phyloP scores from a whole-genome alignment of 2,113 vertebrate species.

The Lasiurus cinereus region DNA sequence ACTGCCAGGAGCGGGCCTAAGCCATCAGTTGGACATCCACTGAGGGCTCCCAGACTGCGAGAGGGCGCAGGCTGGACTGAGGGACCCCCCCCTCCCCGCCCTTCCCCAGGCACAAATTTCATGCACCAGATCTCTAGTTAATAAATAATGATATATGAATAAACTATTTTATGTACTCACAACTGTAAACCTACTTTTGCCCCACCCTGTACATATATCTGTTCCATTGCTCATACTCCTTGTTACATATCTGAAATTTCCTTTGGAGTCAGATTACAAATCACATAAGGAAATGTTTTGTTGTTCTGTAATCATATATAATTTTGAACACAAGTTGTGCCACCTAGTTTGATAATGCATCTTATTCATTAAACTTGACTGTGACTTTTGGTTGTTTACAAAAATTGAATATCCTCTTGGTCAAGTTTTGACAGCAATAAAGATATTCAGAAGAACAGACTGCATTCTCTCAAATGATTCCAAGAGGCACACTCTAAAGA shows the following conservation, averaged over 20 bases:
- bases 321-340: slow-evolving; percentile 62
- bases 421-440: slow-evolving; percentile 34
- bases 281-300: slow-evolving; percentile 24
- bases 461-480: background rate
- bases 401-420: slow-evolving; percentile 18
- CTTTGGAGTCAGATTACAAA: slow-evolving; percentile 49
- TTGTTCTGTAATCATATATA: slow-evolving; percentile 25
- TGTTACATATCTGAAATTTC: slow-evolving; percentile 43
- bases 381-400: slow-evolving; percentile 16
- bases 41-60: no score
- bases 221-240: slow-evolving; percentile 11
- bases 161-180: background rate
- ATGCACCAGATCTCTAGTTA: background rate
- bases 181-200: background rate
- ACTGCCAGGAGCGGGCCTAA: no score
- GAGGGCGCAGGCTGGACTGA: no score
- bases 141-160: background rate
- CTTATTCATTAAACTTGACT: slow-evolving; percentile 56
- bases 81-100: no score
- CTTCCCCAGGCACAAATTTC: no score
- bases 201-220: background rate
- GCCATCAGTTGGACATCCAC: no score
- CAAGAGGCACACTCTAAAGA: slow-evolving; percentile 25
- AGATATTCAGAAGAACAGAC: background rate
- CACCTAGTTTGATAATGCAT: slow-evolving; percentile 59